A percentile compares a stretch with the other conserved stretches of the same genome.
Evolutionary conservation across 2,797 vertebrate genomes (phyloP).

Genomic region (Dendrocincla tyrannina): DNA sequence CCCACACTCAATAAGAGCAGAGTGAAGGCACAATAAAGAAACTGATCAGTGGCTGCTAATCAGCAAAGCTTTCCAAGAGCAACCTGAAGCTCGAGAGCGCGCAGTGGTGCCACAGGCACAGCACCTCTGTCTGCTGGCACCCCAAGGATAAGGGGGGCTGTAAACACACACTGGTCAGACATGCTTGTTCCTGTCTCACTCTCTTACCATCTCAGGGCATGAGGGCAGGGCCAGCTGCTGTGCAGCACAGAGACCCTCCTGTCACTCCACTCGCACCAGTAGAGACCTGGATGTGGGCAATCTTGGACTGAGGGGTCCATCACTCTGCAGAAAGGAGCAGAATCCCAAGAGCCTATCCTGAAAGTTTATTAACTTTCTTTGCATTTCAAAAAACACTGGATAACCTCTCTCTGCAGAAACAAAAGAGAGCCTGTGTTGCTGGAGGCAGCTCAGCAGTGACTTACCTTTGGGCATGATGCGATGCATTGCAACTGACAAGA

Average conservation of each 20-base stretch:
- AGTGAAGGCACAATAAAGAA: not conserved
- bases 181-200: not conserved
- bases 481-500: conserved; percentile 96
- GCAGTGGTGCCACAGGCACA: not conserved
- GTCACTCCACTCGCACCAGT: not conserved
- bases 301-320: not conserved
- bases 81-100: not conserved
- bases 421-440: not conserved
- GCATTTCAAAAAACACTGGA: not conserved
- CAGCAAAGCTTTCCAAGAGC: not conserved
- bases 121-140: not conserved
- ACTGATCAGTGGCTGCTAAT: not conserved
- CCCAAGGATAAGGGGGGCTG: not conserved
- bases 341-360: not conserved
- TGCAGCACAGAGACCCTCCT: not conserved
- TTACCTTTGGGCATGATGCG: conserved; percentile 93
- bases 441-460: not conserved
- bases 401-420: not conserved
- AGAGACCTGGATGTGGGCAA: not conserved
- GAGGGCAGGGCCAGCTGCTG: not conserved
- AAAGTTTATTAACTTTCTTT: not conserved
- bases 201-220: not conserved
- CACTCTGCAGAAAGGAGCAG: not conserved
- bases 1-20: not conserved
- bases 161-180: not conserved